Percentiles rank a stretch among this genome's conserved stretches.
Conservation (phyloP, 2,113 vertebrate species). For the Ginglymostoma cirratum region DNA sequence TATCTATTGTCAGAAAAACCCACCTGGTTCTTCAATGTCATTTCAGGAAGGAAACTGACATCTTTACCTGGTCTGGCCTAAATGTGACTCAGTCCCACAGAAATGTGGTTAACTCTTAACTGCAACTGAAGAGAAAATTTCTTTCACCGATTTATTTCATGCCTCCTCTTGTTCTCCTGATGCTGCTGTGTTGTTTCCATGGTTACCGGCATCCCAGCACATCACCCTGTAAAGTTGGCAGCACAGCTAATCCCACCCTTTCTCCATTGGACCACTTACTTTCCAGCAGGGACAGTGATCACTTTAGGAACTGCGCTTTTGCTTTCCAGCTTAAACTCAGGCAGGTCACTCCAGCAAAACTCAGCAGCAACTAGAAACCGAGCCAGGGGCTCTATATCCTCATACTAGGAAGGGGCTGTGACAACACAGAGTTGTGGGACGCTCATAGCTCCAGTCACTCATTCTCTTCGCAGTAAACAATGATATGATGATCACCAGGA, state of each 20-base stretch:
- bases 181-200: background rate
- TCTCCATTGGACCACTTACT: background rate
- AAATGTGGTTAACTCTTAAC: no score
- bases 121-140: background rate
- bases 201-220: background rate
- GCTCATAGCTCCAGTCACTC: background rate
- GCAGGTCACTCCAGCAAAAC: background rate
- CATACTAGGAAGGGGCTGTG: background rate
- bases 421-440: background rate
- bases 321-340: background rate
- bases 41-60: no score
- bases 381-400: background rate
- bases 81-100: no score
- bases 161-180: background rate
- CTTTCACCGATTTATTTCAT: background rate
- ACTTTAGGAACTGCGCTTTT: background rate
- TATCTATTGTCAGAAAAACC: no score
- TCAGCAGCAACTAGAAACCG: background rate
- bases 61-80: no score
- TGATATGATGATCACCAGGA: background rate
- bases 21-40: no score
- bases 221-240: background rate
- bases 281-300: background rate
- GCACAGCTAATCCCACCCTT: background rate
- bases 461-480: background rate